Conservation (phyloP, 2,113 vertebrate genomes). For the Microtus ochrogaster region DNA sequence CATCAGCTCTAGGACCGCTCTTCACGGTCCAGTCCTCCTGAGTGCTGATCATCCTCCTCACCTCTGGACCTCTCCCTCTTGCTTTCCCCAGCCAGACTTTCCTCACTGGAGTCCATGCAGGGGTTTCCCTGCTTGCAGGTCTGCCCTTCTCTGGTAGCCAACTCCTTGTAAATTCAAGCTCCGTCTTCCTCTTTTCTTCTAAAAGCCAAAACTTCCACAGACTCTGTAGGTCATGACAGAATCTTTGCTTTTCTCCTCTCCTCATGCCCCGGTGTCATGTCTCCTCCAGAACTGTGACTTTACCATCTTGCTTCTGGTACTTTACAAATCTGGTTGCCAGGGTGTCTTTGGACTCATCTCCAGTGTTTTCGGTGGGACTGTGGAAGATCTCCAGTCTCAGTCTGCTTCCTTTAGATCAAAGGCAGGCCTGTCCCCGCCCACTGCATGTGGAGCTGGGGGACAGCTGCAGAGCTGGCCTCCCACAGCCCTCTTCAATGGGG, state of each 20-base stretch:
- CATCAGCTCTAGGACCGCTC: background rate
- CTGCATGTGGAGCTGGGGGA: background rate
- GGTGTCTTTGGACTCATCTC: background rate
- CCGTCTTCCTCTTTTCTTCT: background rate
- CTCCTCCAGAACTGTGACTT: background rate
- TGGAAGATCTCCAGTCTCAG: background rate
- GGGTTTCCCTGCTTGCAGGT: background rate
- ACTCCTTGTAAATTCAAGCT: background rate
- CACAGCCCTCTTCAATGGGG: background rate
- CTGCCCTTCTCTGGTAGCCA: background rate
- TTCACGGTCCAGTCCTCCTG: too few relatives aligned
- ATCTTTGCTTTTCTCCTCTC: background rate
- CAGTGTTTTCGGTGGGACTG: background rate
- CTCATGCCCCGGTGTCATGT: fast-evolving
- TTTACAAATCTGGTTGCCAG: background rate
- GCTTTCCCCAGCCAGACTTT: background rate
- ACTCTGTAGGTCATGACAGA: background rate
- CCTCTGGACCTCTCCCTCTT: background rate
- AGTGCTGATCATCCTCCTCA: background rate
- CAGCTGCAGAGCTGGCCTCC: background rate
- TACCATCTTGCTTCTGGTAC: background rate
- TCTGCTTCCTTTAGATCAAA: background rate
- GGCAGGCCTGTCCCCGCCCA: background rate
- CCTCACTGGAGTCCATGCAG: background rate
- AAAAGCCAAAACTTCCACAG: background rate